Conservation (phyloP, 2,888 invertebrate genomes). For the Pseudococcus longispinus region DNA sequence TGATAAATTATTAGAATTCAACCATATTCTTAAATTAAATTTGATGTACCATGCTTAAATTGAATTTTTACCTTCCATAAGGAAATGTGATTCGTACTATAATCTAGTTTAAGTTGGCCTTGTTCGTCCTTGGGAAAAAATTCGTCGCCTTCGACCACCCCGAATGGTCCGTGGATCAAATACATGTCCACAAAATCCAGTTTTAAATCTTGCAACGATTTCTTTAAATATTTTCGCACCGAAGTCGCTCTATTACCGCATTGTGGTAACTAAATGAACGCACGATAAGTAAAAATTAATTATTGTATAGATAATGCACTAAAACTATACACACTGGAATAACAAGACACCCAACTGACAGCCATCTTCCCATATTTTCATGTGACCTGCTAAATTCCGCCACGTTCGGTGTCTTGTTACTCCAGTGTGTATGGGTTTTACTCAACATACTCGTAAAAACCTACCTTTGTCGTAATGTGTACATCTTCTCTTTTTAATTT, state of each 20-base stretch:
- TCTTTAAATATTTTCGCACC: slow-evolving; percentile 72
- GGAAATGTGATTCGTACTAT: slow-evolving; percentile 36
- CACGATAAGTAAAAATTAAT: too few relatives aligned
- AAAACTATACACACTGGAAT: too few relatives aligned
- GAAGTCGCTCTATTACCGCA: slow-evolving; percentile 70
- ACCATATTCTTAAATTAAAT: neutral
- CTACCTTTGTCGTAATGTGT: slow-evolving; percentile 72
- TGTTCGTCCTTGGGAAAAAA: slow-evolving; percentile 30
- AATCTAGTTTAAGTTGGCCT: slow-evolving; percentile 19
- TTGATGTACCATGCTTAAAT: neutral
- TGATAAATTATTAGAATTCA: neutral
- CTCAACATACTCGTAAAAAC: too few relatives aligned
- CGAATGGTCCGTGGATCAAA: slow-evolving; percentile 75
- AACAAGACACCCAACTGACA: neutral
- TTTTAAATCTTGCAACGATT: slow-evolving; percentile 74
- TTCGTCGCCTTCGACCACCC: slow-evolving; percentile 17
- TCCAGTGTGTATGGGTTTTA: too few relatives aligned
- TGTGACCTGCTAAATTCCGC: too few relatives aligned
- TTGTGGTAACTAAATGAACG: slow-evolving; percentile 62
- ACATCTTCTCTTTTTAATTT: slow-evolving; percentile 74
- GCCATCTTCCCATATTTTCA: too few relatives aligned
- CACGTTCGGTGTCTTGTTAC: too few relatives aligned
- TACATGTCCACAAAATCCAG: slow-evolving; percentile 84
- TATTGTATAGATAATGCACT: too few relatives aligned
- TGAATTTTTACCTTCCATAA: slow-evolving; percentile 56